Percentiles rank a stretch among this genome's conserved stretches.
Conservation (phyloP, 1,140 invertebrate genomes). For the Bombyx mori region DNA sequence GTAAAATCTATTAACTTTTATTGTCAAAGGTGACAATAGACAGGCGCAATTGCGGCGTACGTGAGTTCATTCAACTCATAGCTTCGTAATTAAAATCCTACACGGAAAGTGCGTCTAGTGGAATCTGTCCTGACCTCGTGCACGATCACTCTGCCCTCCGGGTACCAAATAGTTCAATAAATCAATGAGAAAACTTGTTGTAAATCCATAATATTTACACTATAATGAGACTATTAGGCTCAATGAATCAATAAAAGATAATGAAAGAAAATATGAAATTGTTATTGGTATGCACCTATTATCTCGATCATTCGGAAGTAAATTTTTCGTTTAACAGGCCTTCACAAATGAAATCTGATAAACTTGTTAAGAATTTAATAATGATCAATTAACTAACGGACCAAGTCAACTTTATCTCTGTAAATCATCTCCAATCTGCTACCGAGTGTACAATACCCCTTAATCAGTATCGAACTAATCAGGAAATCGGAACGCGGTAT, state of each 20-base stretch:
- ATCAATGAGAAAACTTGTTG: no score
- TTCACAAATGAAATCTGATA: no score
- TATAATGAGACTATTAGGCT: no score
- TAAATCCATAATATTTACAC: no score
- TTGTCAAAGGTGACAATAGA: not conserved
- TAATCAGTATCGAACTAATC: constrained; percentile 21
- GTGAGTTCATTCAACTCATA: constrained; percentile 44
- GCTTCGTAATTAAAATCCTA: constrained; percentile 67
- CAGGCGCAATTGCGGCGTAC: constrained; percentile 26
- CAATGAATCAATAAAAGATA: no score
- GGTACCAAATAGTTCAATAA: no score
- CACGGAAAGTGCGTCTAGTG: constrained; percentile 62
- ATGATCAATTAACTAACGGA: constrained; percentile 1
- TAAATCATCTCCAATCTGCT: constrained; percentile 6
- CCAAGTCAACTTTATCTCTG: not conserved
- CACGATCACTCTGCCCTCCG: constrained; percentile 31
- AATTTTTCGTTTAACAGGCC: no score
- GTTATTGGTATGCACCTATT: no score
- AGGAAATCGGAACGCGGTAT: constrained; percentile 43
- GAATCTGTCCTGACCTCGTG: constrained; percentile 56
- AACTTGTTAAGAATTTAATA: constrained; percentile 1
- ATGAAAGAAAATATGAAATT: no score
- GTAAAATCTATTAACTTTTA: no score
- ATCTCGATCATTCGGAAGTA: not conserved
- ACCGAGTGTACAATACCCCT: constrained; percentile 2